Evolutionary conservation across 1,140 invertebrate genomes (phyloP), one percentile per base, ranked within the genome.

Genomic region (Brachionus asplanchnoidis): DNA sequence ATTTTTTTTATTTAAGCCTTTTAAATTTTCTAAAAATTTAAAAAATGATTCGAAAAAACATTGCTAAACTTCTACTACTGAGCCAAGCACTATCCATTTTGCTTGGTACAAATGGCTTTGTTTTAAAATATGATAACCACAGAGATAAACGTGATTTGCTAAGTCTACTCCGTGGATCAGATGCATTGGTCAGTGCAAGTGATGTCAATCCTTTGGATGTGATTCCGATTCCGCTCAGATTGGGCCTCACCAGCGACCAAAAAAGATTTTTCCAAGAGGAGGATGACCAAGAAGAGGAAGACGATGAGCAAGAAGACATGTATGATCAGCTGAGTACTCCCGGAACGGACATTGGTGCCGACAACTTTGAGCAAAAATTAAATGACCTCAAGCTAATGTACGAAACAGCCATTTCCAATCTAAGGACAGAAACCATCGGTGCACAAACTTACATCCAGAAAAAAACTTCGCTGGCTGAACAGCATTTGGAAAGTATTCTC

Each of bases 181-280:
- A 28, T 68, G 28, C 26, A 32, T 40, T 32, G 32, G 32, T 32
- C 7, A 32, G 32, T 9, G 66, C 66, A 14, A 40, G 14, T 28
- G 66, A 68, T n/a, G 66, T 68, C 2, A 68, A 68, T 68, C 66
- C 66, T 32, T 68, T 68, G n/a, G 26, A 68, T 32, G 66, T 68
- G 6, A 68, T 68, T 32, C 66, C 66, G 2, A 68, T 68, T 32
- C 26, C 66, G 8, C 66, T 68, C 32, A 68, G 12, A 68, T 32
- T 68, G 28, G 26, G 32, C 3, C 7, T 68, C n/a, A 28, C 26
- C 5, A 8, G 11, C 17, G 7, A 68, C 12, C 26, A 68, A 12
- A 68, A 32, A 32, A 68, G 14, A 4, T 40, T 23, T 32, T 32
- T 40, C 32, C 14, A 9, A 14, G 26, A 68, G 0, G 66, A 32